Evolutionary conservation across 1,140 invertebrate genomes (phyloP).

Genomic region (Euura lappo): DNA sequence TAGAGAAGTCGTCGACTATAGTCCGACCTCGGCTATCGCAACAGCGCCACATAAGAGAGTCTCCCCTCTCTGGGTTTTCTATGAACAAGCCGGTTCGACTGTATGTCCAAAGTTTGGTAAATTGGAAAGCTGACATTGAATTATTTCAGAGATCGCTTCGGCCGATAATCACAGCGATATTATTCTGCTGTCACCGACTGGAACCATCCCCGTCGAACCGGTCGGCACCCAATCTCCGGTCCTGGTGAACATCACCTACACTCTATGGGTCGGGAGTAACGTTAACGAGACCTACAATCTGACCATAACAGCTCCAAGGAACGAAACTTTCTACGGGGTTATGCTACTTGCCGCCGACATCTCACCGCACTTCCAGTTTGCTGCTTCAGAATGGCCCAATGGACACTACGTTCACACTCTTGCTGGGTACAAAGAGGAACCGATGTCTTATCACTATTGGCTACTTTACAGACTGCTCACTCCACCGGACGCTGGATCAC

Average conservation of each 20-base stretch:
- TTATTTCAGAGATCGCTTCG: constrained; percentile 5
- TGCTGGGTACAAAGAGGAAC: constrained; percentile 84
- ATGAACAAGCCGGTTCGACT: too few relatives aligned
- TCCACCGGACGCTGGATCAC: constrained; percentile 75
- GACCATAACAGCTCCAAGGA: constrained; percentile 71
- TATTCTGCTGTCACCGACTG: constrained; percentile 29
- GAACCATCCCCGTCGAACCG: constrained; percentile 34
- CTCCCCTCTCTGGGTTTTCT: too few relatives aligned
- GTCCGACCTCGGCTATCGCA: too few relatives aligned
- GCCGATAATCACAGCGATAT: constrained; percentile 40
- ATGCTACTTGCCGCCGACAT: constrained; percentile 84
- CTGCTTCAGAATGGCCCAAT: constrained; percentile 86
- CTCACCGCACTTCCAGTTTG: constrained; percentile 72
- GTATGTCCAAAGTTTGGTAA: too few relatives aligned
- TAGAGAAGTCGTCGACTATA: too few relatives aligned
- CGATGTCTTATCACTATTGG: constrained; percentile 89
- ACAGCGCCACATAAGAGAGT: too few relatives aligned
- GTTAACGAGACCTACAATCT: constrained; percentile 78
- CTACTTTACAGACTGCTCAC: constrained; percentile 79
- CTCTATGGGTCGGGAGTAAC: constrained; percentile 84
- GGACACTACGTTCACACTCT: constrained; percentile 89
- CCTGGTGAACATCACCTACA: constrained; percentile 78
- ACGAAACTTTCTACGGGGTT: constrained; percentile 83
- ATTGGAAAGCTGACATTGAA: too few relatives aligned
- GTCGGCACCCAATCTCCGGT: constrained; percentile 30